Conservation (phyloP, 2,888 invertebrate species). For the Ectemnius cavifrons region DNA sequence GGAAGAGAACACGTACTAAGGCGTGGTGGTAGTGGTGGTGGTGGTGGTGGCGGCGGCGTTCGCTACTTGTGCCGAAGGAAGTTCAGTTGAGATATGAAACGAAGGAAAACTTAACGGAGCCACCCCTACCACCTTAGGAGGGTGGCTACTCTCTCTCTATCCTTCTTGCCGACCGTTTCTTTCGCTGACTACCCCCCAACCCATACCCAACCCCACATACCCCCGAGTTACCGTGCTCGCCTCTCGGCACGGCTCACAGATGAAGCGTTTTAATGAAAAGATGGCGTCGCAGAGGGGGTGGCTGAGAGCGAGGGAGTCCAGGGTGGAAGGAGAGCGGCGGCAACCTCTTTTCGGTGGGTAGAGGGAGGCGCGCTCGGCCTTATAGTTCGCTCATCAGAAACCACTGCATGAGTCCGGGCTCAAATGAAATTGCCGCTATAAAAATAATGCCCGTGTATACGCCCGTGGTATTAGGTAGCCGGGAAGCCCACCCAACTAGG, state of each 20-base stretch:
- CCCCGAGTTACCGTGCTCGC: constrained; percentile 36
- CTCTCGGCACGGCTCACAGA: constrained; percentile 68
- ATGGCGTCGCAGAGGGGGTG: constrained; percentile 64
- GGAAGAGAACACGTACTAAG: constrained; percentile 12
- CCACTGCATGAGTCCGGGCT: constrained; percentile 76
- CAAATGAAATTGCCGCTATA: constrained; percentile 77
- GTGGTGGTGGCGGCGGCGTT: not conserved
- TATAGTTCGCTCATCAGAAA: constrained; percentile 73
- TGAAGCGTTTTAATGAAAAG: constrained; percentile 77
- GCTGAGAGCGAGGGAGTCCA: not conserved
- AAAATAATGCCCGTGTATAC: constrained; percentile 75
- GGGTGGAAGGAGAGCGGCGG: not conserved
- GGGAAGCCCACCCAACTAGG: constrained; percentile 39
- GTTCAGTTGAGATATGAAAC: constrained; percentile 62
- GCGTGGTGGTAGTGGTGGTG: not conserved
- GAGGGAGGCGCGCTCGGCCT: constrained; percentile 46
- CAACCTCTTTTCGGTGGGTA: constrained; percentile 11
- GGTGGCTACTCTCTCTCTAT: constrained; percentile 23
- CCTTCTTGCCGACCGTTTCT: constrained; percentile 6
- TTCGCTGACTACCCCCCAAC: constrained; percentile 15
- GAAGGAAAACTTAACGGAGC: constrained; percentile 65
- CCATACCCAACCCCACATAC: constrained; percentile 16
- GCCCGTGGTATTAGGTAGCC: constrained; percentile 70
- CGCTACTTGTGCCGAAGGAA: constrained; percentile 32
- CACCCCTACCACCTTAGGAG: constrained; percentile 20